Evolutionary conservation across 2,113 vertebrate species (phyloP).

Genomic region (Zosterops lateralis): DNA sequence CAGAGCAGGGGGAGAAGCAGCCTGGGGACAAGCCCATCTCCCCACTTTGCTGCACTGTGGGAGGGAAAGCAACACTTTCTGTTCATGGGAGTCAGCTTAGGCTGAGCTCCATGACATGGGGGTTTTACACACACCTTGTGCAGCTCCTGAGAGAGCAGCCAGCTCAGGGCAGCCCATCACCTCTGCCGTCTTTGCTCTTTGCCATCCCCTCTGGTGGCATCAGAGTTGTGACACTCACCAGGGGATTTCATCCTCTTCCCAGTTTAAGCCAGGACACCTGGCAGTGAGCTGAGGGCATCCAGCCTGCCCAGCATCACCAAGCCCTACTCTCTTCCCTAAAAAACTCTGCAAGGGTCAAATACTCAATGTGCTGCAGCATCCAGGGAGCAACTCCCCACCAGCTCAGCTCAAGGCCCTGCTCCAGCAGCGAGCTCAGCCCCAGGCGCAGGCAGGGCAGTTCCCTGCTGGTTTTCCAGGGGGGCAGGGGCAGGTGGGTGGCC

Average conservation of each 20-base stretch:
- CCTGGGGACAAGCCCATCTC: neutral
- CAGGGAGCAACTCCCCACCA: neutral
- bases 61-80: neutral
- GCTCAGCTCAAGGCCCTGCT: neutral
- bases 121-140: neutral
- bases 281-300: neutral
- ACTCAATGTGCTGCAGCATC: neutral
- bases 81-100: neutral
- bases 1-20: neutral
- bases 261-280: neutral
- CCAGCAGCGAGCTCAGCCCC: neutral
- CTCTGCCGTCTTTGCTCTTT: neutral
- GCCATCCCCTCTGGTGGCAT: neutral
- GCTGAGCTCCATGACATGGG: neutral
- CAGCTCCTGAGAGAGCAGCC: neutral
- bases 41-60: neutral
- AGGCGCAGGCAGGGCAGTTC: accelerated
- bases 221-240: neutral
- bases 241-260: neutral
- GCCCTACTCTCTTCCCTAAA: neutral
- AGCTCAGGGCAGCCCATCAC: neutral
- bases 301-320: neutral
- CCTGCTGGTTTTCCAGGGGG: neutral
- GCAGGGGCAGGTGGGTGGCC: neutral
- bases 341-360: neutral